Evolutionary conservation across 2,113 vertebrate species (phyloP).

Genomic region (Xerus inauris): DNA sequence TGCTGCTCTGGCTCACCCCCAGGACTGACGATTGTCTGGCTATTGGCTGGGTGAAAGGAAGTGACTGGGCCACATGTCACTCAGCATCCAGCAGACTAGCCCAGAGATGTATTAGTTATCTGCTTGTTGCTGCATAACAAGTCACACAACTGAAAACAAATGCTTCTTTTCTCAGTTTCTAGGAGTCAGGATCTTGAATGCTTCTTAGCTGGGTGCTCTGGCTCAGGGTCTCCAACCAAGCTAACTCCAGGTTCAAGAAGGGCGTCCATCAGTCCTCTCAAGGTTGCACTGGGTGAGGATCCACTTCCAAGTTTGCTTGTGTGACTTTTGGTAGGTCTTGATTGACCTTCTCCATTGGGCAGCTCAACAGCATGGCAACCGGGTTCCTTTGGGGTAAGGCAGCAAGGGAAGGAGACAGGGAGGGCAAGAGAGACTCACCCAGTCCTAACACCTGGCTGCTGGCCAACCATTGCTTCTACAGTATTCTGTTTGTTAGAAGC

Average conservation of each 20-base stretch:
- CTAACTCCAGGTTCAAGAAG: neutral
- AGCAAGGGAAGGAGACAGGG: neutral
- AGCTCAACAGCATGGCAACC: neutral
- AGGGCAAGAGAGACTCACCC: neutral
- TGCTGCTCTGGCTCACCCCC: neutral
- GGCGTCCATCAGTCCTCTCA: neutral
- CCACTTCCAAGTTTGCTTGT: neutral
- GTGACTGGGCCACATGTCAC: neutral
- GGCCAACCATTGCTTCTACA: neutral
- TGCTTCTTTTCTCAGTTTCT: neutral
- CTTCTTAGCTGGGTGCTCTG: too few species aligned
- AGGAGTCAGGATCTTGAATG: neutral
- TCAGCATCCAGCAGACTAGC: neutral
- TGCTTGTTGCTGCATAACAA: neutral
- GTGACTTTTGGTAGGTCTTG: too few species aligned
- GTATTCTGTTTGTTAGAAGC: neutral
- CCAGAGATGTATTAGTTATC: neutral
- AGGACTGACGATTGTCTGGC: neutral
- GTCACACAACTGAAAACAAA: neutral
- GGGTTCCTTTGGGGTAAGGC: neutral
- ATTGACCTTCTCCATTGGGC: neutral
- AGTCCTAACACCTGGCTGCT: neutral
- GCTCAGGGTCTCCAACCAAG: neutral
- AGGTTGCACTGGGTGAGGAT: neutral
- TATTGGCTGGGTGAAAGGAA: neutral